Base-by-base conservation (phyloP, 2,888 invertebrate species). In the Catocala fraxini region DNA sequence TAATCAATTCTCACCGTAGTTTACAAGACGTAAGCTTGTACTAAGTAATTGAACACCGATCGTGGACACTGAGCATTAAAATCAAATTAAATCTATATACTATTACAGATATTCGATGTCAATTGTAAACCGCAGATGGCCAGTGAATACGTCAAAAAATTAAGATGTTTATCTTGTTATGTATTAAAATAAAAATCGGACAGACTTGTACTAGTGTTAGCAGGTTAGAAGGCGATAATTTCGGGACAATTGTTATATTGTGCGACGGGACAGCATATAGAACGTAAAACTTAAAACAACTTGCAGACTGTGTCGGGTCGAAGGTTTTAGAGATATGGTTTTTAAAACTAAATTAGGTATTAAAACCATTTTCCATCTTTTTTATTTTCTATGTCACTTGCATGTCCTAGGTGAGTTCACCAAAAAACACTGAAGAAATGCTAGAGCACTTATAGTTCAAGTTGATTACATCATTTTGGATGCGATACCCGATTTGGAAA, bases 101-200 rank as follows among this genome's bases (percentile, higher is more conserved):
- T 65, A 66, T 78, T 67, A 75, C 73, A 75, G 61, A 70, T 60
- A 59, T 60, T 59, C 42, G 61, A 69, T 33, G 76, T 79, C 73
- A 73, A 71, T 73, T 68, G 71, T 71, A 69, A 73, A 73, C 73
- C 76, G 71, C 76, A 69, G 58, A 67, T 63, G 66, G 59, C 53
- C 76, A 77, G 54, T 79, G 76, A 71, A 71, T 76, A 59, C 68
- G 80, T 80, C 81, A 80, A 73, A 79, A 79, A 82, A 78, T 70
- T 76, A 72, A 78, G 79, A 82, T 73, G 68, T 78, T 69, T 78
- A 77, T 80, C 70, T 74, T 71, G 64, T 75, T 77, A 80, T 72
- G 56, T 68, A 73, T 77, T 73, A 71, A 56, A 77, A 78, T 73
- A 51, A 67, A 71, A 63, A 75, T 75, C 57, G 65, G 60, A 62